Percentiles rank a stretch among this genome's conserved stretches.
Evolutionary conservation across 2,888 invertebrate species (phyloP).

Genomic region (Cataglyphis altisquamis): DNA sequence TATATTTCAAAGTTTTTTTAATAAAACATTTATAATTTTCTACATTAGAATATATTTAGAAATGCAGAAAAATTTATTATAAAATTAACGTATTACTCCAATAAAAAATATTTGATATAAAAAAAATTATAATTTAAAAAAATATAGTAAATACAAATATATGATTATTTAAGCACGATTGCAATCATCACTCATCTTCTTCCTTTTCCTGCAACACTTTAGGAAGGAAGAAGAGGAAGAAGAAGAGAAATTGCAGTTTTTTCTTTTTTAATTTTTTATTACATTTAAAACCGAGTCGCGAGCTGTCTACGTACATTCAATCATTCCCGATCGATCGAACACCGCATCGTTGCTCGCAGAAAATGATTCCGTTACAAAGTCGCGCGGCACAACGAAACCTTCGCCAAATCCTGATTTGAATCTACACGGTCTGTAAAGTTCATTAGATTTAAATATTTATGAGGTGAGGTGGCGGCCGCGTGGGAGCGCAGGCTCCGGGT

Average conservation of each 20-base stretch:
- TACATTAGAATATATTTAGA: background rate
- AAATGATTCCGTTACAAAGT: conserved; percentile 10
- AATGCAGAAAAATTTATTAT: background rate
- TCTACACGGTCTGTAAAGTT: conserved; percentile 80
- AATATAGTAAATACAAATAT: background rate
- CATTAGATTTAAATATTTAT: conserved; percentile 84
- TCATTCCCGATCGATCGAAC: conserved; percentile 37
- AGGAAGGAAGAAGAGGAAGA: background rate
- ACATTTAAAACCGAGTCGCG: background rate
- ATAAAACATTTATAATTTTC: background rate
- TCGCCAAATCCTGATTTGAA: conserved; percentile 76
- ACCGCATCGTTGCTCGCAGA: conserved; percentile 7
- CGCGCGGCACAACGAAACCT: conserved; percentile 15
- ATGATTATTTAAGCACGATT: background rate
- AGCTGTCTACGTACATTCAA: conserved; percentile 32
- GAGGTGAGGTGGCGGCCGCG: conserved; percentile 64
- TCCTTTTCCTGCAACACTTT: background rate
- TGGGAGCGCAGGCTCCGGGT: conserved; percentile 71
- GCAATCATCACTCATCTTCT: background rate
- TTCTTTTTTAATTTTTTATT: background rate
- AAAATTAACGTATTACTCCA: background rate
- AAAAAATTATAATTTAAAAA: background rate
- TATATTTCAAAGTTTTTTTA: too few species aligned
- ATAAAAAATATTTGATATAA: background rate
- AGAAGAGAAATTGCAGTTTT: background rate